Conservation (phyloP, 1,140 invertebrate species). For the Saccostrea cuccullata region DNA sequence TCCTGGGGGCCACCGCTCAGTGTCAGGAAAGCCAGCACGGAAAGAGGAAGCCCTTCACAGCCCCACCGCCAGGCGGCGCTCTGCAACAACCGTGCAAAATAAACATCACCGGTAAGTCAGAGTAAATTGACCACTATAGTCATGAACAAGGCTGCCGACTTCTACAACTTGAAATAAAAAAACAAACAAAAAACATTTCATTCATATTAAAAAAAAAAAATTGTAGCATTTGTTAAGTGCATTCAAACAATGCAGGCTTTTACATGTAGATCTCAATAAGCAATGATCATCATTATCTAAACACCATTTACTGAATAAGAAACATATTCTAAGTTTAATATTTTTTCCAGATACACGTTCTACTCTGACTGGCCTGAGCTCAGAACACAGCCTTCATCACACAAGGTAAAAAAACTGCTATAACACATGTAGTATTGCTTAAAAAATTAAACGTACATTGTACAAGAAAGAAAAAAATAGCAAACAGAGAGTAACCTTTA, state of each 20-base stretch:
- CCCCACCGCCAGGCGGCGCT: not conserved
- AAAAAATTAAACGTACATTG: not conserved
- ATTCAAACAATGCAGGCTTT: no score
- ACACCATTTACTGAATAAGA: no score
- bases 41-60: not conserved
- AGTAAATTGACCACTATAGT: not conserved
- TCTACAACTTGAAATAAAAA: not conserved
- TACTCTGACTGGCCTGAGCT: conserved; percentile 6
- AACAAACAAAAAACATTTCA: not conserved
- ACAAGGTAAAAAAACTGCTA: not conserved
- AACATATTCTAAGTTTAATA: not conserved
- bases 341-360: conserved; percentile 33
- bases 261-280: no score
- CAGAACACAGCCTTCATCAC: conserved; percentile 19
- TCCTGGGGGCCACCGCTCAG: not conserved
- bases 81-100: not conserved
- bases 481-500: not conserved
- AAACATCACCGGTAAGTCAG: conserved; percentile 26
- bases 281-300: no score
- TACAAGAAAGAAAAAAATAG: not conserved
- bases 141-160: no score
- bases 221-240: not conserved
- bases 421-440: not conserved
- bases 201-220: no score
- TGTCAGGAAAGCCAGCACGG: not conserved